phyloP scores from a whole-genome alignment of 2,113 vertebrate genomes.

The Baryphthengus martii region DNA sequence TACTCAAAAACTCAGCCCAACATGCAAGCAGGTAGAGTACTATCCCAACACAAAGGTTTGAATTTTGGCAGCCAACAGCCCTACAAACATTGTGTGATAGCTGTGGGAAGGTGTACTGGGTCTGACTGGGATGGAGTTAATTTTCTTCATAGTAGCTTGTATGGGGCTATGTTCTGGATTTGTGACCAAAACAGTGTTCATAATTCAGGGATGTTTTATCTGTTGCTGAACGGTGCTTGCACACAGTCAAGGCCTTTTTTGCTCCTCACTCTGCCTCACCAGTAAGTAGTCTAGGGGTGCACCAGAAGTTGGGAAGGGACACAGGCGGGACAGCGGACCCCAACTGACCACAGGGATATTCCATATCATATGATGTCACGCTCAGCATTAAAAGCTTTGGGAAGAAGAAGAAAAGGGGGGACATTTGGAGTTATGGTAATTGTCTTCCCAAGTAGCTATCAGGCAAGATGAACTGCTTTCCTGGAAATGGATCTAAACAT shows the following conservation, averaged over 20 bases:
- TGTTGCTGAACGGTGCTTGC: too few species aligned
- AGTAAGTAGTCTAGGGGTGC: too few species aligned
- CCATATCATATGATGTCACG: not conserved
- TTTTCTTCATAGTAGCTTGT: not conserved
- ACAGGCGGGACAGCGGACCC: not conserved
- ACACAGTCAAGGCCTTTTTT: too few species aligned
- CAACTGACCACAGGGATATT: not conserved
- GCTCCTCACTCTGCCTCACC: too few species aligned
- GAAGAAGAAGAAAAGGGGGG: not conserved
- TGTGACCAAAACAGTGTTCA: not conserved
- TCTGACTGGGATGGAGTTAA: not conserved
- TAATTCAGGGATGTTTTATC: not conserved
- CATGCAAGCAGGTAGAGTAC: not conserved
- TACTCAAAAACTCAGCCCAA: not conserved
- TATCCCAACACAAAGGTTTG: not conserved
- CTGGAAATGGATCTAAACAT: not conserved
- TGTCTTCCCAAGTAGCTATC: not conserved
- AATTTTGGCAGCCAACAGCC: not conserved
- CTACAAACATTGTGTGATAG: not conserved
- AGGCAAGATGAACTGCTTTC: not conserved
- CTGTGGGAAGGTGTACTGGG: not conserved
- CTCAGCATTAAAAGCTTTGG: not conserved
- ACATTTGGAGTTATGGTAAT: not conserved
- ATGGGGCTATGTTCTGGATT: not conserved
- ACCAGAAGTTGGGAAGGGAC: too few species aligned